Evolutionary conservation across 2,888 invertebrate genomes (phyloP), one percentile per base, ranked within the genome.

Genomic region (Panopea generosa): DNA sequence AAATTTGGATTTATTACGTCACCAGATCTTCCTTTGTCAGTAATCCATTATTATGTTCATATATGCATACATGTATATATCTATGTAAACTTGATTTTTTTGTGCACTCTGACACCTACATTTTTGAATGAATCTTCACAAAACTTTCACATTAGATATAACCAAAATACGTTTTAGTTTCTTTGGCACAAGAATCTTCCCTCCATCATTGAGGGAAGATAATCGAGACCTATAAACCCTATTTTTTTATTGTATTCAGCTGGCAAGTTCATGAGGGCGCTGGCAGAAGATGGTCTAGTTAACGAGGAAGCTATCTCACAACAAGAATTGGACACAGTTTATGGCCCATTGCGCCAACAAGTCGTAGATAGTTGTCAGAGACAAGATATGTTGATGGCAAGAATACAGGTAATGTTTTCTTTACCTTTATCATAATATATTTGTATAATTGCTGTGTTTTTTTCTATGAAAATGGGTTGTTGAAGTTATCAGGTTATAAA

Each of bases 291-390:
- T 89, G 96, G 96, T 2, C 95, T 95, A 1, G 95, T 97, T 43
- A 96, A 96, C 92, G 97, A 97, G 90, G 95, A 96, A 0, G 95
- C 94, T 1, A 85, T 97, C 62, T 94, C 95, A 2, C 95, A 95
- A 84, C 65, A 71, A 7, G 95, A 94, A 82, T 94, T 98, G 76
- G 96, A 96, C 45, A 94, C 95, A 84, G 94, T 95, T 33, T 96
- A 96, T 87, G 95, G 95, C 24, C 96, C 96, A 14, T 93, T 98
- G 73, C 96, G 96, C 92, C 95, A 95, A 76, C 95, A 96, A 93
- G 96, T 96, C 11, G 94, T 95, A 65, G 96, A 96, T 62, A 96
- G 96, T 90, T 93, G 96, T 33, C 85, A 86, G 56, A 82, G 87
- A 68, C 93, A 93, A 82, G 92, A 92, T 20, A 76, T 74, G 24